A percentile compares a stretch with the other conserved stretches of the same genome.
phyloP scores from a whole-genome alignment of 2,113 vertebrate species.

The Forbesichthys agassizii region DNA sequence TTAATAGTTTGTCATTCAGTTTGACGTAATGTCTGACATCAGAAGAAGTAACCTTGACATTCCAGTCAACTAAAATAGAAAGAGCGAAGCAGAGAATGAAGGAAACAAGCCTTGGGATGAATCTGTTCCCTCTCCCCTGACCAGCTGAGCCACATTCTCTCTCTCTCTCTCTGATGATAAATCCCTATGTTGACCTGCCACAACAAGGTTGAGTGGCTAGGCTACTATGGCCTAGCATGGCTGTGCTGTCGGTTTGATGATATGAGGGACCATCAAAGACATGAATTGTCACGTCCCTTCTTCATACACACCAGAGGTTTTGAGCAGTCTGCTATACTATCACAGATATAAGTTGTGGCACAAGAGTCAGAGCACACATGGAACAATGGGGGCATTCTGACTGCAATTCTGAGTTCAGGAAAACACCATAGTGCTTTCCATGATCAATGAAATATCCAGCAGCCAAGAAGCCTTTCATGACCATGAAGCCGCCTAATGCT shows the following conservation, averaged over 20 bases:
- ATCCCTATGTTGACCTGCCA: constrained; percentile 53
- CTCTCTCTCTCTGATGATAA: constrained; percentile 43
- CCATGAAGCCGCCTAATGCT: no score
- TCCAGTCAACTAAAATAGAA: no score
- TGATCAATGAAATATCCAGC: no score
- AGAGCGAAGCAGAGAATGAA: constrained; percentile 18
- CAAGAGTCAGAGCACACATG: no score
- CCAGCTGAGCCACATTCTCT: background rate
- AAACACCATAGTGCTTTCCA: no score
- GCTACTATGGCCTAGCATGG: constrained; percentile 30
- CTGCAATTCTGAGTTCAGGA: no score
- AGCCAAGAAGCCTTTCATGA: no score
- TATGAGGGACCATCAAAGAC: constrained; percentile 9
- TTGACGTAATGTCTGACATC: background rate
- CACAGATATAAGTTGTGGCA: no score
- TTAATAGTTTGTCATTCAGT: no score
- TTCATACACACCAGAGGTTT: background rate
- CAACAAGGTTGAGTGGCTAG: constrained; percentile 30
- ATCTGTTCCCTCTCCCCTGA: constrained; percentile 55
- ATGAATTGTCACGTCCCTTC: constrained; percentile 16
- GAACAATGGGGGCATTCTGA: no score
- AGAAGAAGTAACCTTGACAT: background rate
- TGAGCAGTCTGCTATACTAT: no score
- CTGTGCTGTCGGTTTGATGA: constrained; percentile 14
- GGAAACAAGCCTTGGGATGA: constrained; percentile 69